Evolutionary conservation across 2,113 vertebrate genomes (phyloP), one percentile per base, ranked within the genome.

Genomic region (Anthoscopus minutus): DNA sequence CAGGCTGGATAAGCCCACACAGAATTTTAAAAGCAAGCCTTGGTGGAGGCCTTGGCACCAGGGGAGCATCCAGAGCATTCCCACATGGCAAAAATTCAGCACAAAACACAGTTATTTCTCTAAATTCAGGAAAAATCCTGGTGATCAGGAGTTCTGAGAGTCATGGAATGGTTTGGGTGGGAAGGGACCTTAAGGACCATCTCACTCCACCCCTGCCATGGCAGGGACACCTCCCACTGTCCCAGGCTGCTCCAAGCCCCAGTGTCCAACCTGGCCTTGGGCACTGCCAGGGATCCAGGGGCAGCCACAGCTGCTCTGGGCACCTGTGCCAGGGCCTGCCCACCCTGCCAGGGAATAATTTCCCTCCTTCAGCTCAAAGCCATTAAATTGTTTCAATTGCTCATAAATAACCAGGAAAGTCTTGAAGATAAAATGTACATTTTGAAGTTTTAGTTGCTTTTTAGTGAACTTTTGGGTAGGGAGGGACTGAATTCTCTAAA

Each of bases 181-280:
- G 44, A 33, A 73, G 15, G 8, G 22, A 23, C 11, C 12, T 37
- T 15, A 10, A 40, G 4, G 13, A 5, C 1, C 30, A 42, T 18
- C 31, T 4, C 11, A 5, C 0, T 0, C 15, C 71, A 6, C 7
- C 24, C 9, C 25, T 17, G 38, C 47, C 56, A 11, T n/a, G n/a
- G 40, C 48, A 47, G 56, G 40, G 48, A 42, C 57, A 56, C 25
- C 50, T 88, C 0, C 77, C 69, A 66, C 45, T 5, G 0, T 16
- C 51, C 51, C 77, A 66, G 58, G 33, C 0, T 44, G 67, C 37
- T 73, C 76, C 57, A 3, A 56, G 21, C 37, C 60, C 44, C 4
- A 76, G 0, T n/a, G 4, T 24, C 67, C 67, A 73, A 0, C 60
- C 60, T 73, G 69, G 28, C 23, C 51, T 58, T 50, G 76, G 66